A percentile compares a stretch with the other conserved stretches of the same genome.
Evolutionary conservation across 2,113 vertebrate species (phyloP).

Genomic region (Ammospiza nelsoni): DNA sequence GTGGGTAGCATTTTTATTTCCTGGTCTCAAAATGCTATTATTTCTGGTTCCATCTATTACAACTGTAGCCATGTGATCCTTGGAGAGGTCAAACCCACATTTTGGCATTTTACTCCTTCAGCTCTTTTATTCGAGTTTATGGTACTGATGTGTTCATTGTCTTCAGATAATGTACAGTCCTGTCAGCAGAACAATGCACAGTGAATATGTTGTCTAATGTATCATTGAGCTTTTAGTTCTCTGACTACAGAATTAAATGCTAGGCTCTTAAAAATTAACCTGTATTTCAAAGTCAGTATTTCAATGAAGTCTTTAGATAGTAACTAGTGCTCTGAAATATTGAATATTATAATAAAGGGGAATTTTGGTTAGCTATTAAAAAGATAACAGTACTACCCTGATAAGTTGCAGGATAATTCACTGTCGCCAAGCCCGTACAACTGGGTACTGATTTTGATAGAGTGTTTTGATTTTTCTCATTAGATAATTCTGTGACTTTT

Average conservation of each 20-base stretch:
- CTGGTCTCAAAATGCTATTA: conserved; percentile 12
- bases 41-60: conserved; percentile 17
- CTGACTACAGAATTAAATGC: neutral
- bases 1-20: conserved; percentile 46
- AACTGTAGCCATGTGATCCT: conserved; percentile 19
- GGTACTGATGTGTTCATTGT: conserved; percentile 50
- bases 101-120: conserved; percentile 57
- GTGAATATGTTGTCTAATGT: conserved; percentile 40
- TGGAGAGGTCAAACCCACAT: conserved; percentile 59
- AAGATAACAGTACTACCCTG: neutral
- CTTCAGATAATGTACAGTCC: conserved; percentile 51
- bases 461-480: neutral
- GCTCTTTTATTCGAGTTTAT: conserved; percentile 50
- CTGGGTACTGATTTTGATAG: neutral
- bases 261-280: neutral
- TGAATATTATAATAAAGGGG: neutral
- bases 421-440: neutral
- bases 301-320: neutral
- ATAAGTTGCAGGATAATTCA: neutral
- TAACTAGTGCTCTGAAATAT: neutral
- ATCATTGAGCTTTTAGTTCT: conserved; percentile 30
- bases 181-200: conserved; percentile 59
- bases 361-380: neutral
- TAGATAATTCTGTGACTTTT: neutral
- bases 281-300: neutral